Evolutionary conservation across 2,888 invertebrate species (phyloP), one percentile per base, ranked within the genome.

Genomic region (Atrina japonica): DNA sequence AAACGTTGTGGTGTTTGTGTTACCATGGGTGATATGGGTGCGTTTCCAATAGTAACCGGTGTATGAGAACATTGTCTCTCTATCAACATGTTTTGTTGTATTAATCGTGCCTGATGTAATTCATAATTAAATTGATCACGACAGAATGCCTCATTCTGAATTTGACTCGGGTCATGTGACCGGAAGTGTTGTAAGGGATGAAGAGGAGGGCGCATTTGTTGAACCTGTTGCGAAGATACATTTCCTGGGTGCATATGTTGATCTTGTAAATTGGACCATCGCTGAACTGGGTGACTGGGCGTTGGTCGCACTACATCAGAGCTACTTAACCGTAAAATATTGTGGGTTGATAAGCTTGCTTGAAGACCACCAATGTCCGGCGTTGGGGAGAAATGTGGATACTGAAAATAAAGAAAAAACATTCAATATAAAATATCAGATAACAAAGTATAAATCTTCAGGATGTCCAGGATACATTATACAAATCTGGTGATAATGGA

Each of bases 81-180:
- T 11, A 84, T 83, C 45, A 86, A 59, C n/a, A 87, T 70, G 45
- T 83, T 85, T 68, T 86, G 85, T 49, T 85, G 86, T 61, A 84
- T 70, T 9, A 84, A 68, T 27, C 83, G 60, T 0, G 85, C 78
- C 55, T 86, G 86, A 61, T 86, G 84, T 35, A 81, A 69, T 67
- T 86, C 86, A 52, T 84, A 84, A 45, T 81, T 81, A 66, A 84
- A 83, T 16, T 75, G 77, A 63, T 73, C 75, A 14, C 66, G 27
- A 18, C 56, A 53, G 21, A 59, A 23, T 21, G 55, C 50, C 2
- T 66, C 50, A 3, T 63, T 55, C 16, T 55, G 50, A 23, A 50
- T 55, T n/a, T 58, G n/a, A 14, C 61, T 47, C n/a, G 55, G 40
- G 29, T 68, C 55, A n/a, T 60, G 68, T 18, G 53, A 49, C 11